Evolutionary conservation across 1,140 invertebrate genomes (phyloP), one percentile per base, ranked within the genome.

Genomic region (Bombyx mori): DNA sequence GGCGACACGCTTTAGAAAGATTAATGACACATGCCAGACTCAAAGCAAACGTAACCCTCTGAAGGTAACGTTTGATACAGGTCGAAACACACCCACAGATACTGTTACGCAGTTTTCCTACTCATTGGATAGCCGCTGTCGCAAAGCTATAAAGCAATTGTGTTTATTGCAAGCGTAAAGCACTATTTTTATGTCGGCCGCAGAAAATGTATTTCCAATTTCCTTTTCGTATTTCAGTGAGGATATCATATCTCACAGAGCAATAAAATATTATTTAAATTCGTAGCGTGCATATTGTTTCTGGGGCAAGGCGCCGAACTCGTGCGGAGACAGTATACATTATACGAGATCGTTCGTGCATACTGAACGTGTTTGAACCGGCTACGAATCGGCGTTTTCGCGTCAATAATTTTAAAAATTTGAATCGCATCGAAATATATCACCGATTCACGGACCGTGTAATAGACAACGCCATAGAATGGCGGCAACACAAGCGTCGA

Each of bases 191-290:
- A 22, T 10, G 7, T 48, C 22, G 6, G 42, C 44, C 60, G 59
- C 54, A 55, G 56, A 56, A 64, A 58, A 66, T 64, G 56, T 65
- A 63, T 65, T 65, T 68, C 54, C 63, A 66, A 68, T 65, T 63
- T 61, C 58, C 62, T 57, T 56, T 61, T 56, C 59, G 52, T 63
- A 61, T 68, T 64, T 60, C 62, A 63, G 58, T 54, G 53, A 66
- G 66, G 61, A 60, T 46, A 43, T 55, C 57, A 64, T 65, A 66
- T 63, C 53, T 66, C 56, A 44, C 18, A 42, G 45, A 51, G 60
- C 68, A 64, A 64, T 73, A 68, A 66, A 70, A 69, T 68, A 70
- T 68, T 65, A 68, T 35, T 35, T 35, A 73, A 63, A 68, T 22
- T 56, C 51, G 52, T 12, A 57, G 52, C 65, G 55, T 65, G 54